These are phyloP conservation scores for Drosophila paramelanica DNA, from an alignment of 2,888 invertebrate species.

Conservation along the genomic window DNA sequence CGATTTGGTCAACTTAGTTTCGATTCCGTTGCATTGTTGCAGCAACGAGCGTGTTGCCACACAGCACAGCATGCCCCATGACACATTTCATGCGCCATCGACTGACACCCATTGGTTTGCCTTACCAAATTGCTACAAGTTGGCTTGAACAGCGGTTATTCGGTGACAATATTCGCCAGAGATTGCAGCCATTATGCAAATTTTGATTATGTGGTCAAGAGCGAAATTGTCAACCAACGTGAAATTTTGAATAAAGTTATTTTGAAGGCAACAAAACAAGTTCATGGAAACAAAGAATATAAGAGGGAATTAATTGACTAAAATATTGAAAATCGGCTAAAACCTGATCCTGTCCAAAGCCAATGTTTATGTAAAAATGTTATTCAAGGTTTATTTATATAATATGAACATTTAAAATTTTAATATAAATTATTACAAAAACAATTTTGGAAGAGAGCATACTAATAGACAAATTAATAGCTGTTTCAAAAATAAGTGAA, in stretches of 20 bases:
- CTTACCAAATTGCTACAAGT: conserved; percentile 22
- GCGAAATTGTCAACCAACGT: neutral
- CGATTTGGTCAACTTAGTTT: conserved; percentile 68
- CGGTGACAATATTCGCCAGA: conserved; percentile 9
- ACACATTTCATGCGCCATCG: conserved; percentile 12
- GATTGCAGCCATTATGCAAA: conserved; percentile 21
- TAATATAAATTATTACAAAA: too few species aligned
- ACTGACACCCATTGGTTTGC: conserved; percentile 20
- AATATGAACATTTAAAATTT: too few species aligned
- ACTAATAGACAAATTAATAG: too few species aligned
- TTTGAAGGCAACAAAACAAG: neutral
- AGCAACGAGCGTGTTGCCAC: conserved; percentile 1
- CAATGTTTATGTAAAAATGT: too few species aligned
- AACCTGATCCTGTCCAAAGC: too few species aligned
- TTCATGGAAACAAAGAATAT: neutral
- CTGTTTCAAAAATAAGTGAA: too few species aligned
- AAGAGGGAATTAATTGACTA: too few species aligned
- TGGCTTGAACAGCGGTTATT: conserved; percentile 6
- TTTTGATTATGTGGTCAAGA: conserved; percentile 7
- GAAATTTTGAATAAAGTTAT: neutral
- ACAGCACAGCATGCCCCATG: neutral
- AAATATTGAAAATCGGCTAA: too few species aligned
- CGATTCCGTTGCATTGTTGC: conserved; percentile 40
- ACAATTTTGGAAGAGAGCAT: too few species aligned
- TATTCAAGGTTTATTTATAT: too few species aligned